Conservation (phyloP, 64 coral and sea anemone species). For the Montipora efflorescens region DNA sequence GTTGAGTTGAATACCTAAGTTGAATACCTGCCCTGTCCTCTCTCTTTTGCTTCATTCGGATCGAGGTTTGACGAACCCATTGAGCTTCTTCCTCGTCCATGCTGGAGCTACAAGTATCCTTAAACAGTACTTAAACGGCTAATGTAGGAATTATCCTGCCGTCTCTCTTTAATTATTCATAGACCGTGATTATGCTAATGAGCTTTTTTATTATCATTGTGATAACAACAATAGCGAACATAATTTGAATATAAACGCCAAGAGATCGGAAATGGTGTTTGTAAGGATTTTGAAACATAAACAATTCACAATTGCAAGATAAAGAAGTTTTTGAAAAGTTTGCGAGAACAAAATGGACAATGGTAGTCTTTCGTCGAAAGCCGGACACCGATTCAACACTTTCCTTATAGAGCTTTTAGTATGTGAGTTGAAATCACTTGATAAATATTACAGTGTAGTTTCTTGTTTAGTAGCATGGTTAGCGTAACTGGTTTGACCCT, state of each 20-base stretch:
- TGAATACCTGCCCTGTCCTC: slow-evolving; percentile 5
- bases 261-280: not conserved
- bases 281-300: not conserved
- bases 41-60: slow-evolving; percentile 17
- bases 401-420: no score
- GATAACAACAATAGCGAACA: not conserved
- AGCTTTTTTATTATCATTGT: not conserved
- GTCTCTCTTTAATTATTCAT: not conserved
- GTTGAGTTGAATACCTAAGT: no score
- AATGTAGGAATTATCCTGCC: not conserved
- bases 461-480: no score
- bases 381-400: no score
- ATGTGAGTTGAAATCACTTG: no score
- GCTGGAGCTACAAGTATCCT: not conserved
- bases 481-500: no score
- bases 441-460: no score
- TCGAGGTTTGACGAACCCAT: slow-evolving; percentile 26
- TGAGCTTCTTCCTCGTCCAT: slow-evolving; percentile 4
- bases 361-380: no score
- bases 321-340: no score
- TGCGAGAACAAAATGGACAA: no score
- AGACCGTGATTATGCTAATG: slow-evolving; percentile 12
- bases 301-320: no score
- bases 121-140: not conserved
- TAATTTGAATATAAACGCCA: slow-evolving; percentile 17